Percentiles rank a stretch among this genome's conserved stretches.
phyloP scores from a whole-genome alignment of 2,113 vertebrate genomes.

The Rhinogobius similis region DNA sequence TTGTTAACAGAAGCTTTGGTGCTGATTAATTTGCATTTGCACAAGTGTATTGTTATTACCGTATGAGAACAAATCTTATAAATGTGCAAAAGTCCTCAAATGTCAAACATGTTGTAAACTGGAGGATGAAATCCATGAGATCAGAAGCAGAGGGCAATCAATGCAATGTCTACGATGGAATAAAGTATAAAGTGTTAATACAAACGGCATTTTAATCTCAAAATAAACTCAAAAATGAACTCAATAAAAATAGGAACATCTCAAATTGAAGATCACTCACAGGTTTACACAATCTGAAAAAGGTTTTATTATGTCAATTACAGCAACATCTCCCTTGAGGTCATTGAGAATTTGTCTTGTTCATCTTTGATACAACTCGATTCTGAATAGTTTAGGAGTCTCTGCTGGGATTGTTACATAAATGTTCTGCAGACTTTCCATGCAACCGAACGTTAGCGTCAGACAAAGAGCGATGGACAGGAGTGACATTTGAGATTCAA shows the following conservation, averaged over 20 bases:
- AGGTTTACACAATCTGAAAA: slow-evolving; percentile 75
- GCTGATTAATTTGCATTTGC: too few relatives aligned
- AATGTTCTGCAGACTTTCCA: slow-evolving; percentile 74
- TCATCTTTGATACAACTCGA: slow-evolving; percentile 76
- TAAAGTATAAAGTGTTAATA: too few relatives aligned
- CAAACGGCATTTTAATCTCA: not conserved
- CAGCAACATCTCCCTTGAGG: slow-evolving; percentile 85
- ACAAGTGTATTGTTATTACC: too few relatives aligned
- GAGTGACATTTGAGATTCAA: slow-evolving; percentile 1
- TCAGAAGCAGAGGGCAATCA: too few relatives aligned
- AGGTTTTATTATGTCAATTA: slow-evolving; percentile 88
- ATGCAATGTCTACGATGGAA: too few relatives aligned
- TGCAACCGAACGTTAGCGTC: slow-evolving; percentile 82
- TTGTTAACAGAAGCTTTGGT: too few relatives aligned
- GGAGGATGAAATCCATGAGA: too few relatives aligned
- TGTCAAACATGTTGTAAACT: too few relatives aligned
- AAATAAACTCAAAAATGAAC: not conserved
- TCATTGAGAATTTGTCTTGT: slow-evolving; percentile 83
- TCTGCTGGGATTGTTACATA: slow-evolving; percentile 89
- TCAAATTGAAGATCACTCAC: too few relatives aligned
- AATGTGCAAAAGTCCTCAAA: too few relatives aligned
- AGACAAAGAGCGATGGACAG: slow-evolving; percentile 20
- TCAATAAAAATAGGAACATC: too few relatives aligned
- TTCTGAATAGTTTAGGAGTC: slow-evolving; percentile 85
- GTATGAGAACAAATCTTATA: too few relatives aligned